Percentiles rank a stretch among this genome's conserved stretches.
phyloP scores from a whole-genome alignment of 2,888 invertebrate genomes.

The Leucoptera coffeella region DNA sequence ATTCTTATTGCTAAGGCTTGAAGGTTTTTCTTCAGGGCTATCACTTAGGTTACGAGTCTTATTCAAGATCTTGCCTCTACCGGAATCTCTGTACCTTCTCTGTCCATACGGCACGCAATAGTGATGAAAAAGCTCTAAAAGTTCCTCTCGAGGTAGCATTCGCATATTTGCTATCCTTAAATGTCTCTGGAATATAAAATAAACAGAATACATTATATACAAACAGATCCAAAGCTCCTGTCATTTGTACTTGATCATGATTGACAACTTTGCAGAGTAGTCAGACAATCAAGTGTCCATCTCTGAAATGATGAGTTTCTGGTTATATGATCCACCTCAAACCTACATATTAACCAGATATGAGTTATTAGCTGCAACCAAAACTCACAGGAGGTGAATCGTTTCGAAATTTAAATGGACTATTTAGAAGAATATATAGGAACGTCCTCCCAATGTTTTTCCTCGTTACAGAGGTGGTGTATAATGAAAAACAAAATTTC shows the following conservation, averaged over 20 bases:
- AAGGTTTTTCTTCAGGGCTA: conserved; percentile 17
- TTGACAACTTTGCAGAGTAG: too few relatives aligned
- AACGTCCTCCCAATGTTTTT: conserved; percentile 3
- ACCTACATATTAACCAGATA: too few relatives aligned
- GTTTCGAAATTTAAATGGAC: too few relatives aligned
- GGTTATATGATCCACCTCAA: too few relatives aligned
- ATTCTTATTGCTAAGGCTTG: conserved; percentile 7
- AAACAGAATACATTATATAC: conserved; percentile 4
- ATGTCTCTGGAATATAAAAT: conserved; percentile 20
- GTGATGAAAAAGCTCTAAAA: conserved; percentile 32
- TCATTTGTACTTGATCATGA: too few relatives aligned
- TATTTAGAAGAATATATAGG: too few relatives aligned
- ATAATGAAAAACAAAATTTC: neutral
- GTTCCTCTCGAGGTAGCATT: conserved; percentile 21
- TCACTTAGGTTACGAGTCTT: conserved; percentile 18
- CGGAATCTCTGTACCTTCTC: conserved; percentile 31
- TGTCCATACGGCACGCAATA: conserved; percentile 42
- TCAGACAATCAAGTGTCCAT: too few relatives aligned
- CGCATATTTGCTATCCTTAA: conserved; percentile 21
- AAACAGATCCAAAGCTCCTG: too few relatives aligned
- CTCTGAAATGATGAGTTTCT: too few relatives aligned
- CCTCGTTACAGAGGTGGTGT: too few relatives aligned
- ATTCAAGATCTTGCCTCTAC: conserved; percentile 28
- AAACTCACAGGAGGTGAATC: too few relatives aligned
- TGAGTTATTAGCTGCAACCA: too few relatives aligned